Evolutionary conservation across 2,113 vertebrate species (phyloP).

Genomic region (Muscicapa adusta): DNA sequence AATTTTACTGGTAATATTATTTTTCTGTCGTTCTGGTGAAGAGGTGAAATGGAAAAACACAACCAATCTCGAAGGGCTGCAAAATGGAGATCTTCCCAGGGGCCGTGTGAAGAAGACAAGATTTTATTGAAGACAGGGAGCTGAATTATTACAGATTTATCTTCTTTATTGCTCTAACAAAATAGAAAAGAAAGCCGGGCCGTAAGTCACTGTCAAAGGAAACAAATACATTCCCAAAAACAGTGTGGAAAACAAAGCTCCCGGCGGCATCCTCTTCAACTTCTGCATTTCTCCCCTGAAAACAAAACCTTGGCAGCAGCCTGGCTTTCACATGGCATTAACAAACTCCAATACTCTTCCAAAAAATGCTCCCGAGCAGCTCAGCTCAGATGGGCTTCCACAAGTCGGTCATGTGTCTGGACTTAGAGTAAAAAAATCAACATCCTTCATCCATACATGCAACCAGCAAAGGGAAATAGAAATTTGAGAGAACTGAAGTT

Average conservation of each 20-base stretch:
- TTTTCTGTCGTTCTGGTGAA: conserved; percentile 10
- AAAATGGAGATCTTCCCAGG: conserved; percentile 47
- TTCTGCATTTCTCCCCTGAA: not conserved
- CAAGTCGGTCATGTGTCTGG: not conserved
- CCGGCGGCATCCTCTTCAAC: not conserved
- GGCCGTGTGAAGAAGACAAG: conserved; percentile 49
- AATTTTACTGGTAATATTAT: not conserved
- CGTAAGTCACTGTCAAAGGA: conserved; percentile 61
- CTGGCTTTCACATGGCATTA: not conserved
- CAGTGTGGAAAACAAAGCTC: conserved; percentile 39
- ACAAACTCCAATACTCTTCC: not conserved
- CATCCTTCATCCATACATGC: not conserved
- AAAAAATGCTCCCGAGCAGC: not conserved
- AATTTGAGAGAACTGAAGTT: not conserved
- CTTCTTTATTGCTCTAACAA: conserved; percentile 67
- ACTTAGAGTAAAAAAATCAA: not conserved
- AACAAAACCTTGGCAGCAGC: not conserved
- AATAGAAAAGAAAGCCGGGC: conserved; percentile 34
- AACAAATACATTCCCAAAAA: conserved; percentile 38
- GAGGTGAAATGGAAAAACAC: conserved; percentile 49
- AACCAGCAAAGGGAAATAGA: not conserved
- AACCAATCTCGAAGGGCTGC: not conserved
- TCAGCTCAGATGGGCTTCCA: not conserved
- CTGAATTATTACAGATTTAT: conserved; percentile 70
- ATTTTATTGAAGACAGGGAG: conserved; percentile 65